phyloP scores from a whole-genome alignment of 2,888 invertebrate genomes.

The Melanophora roralis region DNA sequence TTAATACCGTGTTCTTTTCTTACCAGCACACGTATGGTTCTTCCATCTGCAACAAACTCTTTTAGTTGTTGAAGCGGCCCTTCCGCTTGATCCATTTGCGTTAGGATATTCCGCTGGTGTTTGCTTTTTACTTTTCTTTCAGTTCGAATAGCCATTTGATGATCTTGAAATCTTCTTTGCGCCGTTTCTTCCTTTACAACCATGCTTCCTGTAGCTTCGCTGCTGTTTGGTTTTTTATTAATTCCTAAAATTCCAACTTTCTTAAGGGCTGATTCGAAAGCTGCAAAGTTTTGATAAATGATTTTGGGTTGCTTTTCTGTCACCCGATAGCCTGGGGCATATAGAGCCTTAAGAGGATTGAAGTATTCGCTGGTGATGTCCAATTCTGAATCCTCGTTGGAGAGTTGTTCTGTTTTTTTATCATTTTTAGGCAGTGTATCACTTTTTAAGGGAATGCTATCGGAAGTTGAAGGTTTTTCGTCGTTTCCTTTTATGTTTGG shows the following conservation, averaged over 20 bases:
- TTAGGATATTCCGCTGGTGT: slow-evolving; percentile 77
- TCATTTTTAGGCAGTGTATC: background rate
- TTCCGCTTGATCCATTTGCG: slow-evolving; percentile 78
- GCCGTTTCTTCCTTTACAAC: slow-evolving; percentile 45
- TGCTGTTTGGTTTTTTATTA: slow-evolving; percentile 64
- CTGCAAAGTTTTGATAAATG: slow-evolving; percentile 84
- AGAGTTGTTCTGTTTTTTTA: background rate
- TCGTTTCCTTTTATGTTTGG: background rate
- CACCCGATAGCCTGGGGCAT: slow-evolving; percentile 78
- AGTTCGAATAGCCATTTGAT: slow-evolving; percentile 76
- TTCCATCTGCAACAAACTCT: background rate
- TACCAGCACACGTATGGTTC: slow-evolving; percentile 78
- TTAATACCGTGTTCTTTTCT: slow-evolving; percentile 85
- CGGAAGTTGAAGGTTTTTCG: background rate
- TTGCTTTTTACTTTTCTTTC: slow-evolving; percentile 60
- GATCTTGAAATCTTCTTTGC: slow-evolving; percentile 77
- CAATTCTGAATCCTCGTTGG: slow-evolving; percentile 67
- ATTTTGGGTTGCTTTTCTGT: slow-evolving; percentile 80
- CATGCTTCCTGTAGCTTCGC: slow-evolving; percentile 20
- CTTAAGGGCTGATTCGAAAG: slow-evolving; percentile 79
- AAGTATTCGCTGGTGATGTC: slow-evolving; percentile 81
- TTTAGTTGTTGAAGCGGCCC: slow-evolving; percentile 82
- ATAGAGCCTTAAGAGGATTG: slow-evolving; percentile 84
- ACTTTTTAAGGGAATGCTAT: background rate
- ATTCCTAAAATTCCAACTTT: slow-evolving; percentile 72